Conservation (phyloP, 2,113 vertebrate species). For the Amphilophus citrinellus region DNA sequence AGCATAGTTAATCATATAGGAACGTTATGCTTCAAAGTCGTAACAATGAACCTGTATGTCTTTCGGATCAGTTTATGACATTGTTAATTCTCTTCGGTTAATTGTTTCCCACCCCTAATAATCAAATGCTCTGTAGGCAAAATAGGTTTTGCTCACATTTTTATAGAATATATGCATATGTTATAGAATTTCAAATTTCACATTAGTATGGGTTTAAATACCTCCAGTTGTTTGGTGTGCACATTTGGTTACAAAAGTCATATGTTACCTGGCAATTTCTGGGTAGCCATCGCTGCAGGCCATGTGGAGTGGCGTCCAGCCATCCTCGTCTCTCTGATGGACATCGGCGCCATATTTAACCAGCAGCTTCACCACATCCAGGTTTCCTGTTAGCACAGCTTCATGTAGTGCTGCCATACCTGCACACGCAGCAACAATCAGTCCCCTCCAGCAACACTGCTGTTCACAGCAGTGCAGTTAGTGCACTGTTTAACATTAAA, state of each 20-base stretch:
- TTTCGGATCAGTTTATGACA: background rate
- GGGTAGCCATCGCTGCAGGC: constrained; percentile 93
- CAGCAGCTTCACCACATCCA: constrained; percentile 94
- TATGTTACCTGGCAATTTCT: constrained; percentile 88
- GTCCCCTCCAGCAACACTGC: background rate
- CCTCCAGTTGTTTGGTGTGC: background rate
- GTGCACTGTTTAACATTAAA: background rate
- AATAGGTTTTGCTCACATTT: background rate
- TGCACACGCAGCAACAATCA: constrained; percentile 52
- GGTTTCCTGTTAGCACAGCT: constrained; percentile 91
- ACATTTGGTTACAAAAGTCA: background rate
- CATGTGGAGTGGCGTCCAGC: constrained; percentile 95
- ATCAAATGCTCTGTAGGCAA: background rate
- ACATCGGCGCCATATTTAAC: constrained; percentile 92
- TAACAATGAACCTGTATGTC: background rate
- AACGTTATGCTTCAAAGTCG: background rate
- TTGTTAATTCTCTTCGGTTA: background rate
- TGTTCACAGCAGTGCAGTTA: background rate
- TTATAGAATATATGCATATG: background rate
- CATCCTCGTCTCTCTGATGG: constrained; percentile 91
- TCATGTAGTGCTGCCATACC: constrained; percentile 95
- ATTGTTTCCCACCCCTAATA: background rate
- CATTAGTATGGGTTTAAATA: background rate
- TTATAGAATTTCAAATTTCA: background rate
- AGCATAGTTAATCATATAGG: background rate